phyloP scores from a whole-genome alignment of 2,797 vertebrate species.

The Falco peregrinus region DNA sequence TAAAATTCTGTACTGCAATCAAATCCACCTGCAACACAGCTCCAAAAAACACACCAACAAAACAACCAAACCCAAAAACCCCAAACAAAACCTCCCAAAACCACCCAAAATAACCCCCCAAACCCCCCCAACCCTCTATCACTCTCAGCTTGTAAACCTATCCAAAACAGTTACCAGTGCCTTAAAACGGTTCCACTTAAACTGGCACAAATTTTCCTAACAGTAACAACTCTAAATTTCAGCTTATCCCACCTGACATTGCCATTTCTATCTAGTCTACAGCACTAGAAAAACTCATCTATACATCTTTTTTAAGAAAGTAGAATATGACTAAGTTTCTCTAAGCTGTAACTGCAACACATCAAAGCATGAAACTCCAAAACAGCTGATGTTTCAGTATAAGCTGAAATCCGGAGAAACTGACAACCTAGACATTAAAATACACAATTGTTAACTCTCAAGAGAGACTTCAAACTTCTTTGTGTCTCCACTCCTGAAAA shows the following conservation, averaged over 20 bases:
- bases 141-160: neutral
- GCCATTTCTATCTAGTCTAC: neutral
- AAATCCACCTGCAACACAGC: neutral
- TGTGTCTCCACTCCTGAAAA: neutral
- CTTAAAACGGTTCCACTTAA: neutral
- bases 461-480: neutral
- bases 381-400: neutral
- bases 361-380: neutral
- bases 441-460: neutral
- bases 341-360: neutral
- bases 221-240: neutral
- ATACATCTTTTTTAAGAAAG: neutral
- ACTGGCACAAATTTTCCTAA: neutral
- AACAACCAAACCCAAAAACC: rapidly evolving
- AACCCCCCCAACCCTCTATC: neutral
- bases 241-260: neutral
- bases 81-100: neutral
- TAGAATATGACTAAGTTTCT: neutral
- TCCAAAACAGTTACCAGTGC: neutral
- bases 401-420: neutral
- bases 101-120: rapidly evolving
- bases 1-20: neutral
- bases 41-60: neutral
- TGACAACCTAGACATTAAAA: neutral
- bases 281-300: neutral